Conservation (phyloP, 2,797 vertebrate genomes). For the Loriculus beryllinus region DNA sequence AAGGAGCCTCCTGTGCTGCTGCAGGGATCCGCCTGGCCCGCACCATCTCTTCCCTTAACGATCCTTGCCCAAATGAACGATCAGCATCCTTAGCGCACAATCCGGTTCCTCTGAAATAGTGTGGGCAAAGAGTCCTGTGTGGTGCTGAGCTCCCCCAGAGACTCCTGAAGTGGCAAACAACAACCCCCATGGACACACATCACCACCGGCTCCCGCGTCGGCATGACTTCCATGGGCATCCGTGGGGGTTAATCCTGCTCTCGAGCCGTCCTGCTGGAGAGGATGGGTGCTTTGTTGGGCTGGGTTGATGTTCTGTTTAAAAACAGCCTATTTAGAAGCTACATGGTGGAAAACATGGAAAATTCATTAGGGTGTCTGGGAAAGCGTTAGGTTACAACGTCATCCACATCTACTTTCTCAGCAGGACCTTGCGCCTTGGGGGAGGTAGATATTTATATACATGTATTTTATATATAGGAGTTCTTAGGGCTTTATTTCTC, state of each 20-base stretch:
- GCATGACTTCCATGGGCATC: not conserved
- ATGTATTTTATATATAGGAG: not conserved
- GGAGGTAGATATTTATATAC: not conserved
- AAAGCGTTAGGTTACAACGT: constrained; percentile 19
- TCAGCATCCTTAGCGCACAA: not conserved
- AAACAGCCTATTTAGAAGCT: constrained; percentile 43
- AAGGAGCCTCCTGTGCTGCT: not conserved
- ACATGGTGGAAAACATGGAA: constrained; percentile 36
- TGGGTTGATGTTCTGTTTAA: not conserved
- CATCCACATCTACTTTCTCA: constrained; percentile 41
- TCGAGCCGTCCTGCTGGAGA: not conserved
- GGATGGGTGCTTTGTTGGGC: not conserved
- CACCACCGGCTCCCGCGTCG: not conserved
- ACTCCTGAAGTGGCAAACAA: not conserved
- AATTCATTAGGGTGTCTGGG: constrained; percentile 52
- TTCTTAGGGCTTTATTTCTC: not conserved
- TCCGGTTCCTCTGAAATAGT: not conserved
- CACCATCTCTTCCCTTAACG: not conserved
- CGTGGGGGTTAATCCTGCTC: not conserved
- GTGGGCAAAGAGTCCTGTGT: not conserved
- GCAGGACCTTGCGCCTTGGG: constrained; percentile 12
- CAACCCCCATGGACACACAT: not conserved
- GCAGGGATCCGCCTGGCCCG: not conserved
- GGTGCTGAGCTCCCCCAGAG: not conserved
- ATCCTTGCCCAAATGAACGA: not conserved